Evolutionary conservation across 2,888 invertebrate genomes (phyloP).

Genomic region (Eupithecia subumbrata): DNA sequence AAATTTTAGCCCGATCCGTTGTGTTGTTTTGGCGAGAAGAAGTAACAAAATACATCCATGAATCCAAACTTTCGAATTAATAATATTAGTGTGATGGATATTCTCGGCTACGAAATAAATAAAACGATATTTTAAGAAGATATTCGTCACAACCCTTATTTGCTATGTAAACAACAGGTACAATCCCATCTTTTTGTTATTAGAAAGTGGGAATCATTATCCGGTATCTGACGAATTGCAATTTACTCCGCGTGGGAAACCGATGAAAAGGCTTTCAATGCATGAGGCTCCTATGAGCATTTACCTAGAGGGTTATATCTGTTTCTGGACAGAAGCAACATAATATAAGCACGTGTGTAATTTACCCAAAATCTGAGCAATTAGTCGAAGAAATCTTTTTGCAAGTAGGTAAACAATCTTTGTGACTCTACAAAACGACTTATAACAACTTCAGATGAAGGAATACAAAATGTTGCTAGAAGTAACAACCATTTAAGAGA

Average conservation of each 20-base stretch:
- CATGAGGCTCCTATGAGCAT: background rate
- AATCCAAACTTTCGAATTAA: no score
- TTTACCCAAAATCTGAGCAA: background rate
- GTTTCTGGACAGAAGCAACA: background rate
- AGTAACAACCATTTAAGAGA: background rate
- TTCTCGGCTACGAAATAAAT: no score
- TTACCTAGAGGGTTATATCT: background rate
- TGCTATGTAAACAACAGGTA: background rate
- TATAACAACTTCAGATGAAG: background rate
- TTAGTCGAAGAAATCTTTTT: background rate
- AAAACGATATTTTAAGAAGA: no score
- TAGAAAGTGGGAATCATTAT: constrained; percentile 29
- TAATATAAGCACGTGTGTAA: background rate
- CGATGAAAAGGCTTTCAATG: constrained; percentile 17
- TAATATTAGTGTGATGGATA: no score
- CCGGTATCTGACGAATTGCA: constrained; percentile 30
- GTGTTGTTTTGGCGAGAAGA: no score
- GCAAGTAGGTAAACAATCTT: no score
- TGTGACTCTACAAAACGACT: background rate
- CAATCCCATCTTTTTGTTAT: constrained; percentile 20
- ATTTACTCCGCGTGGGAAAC: constrained; percentile 28
- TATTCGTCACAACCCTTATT: no score
- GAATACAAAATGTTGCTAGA: background rate
- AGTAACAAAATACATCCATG: no score
- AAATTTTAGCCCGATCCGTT: no score